phyloP scores from a whole-genome alignment of 2,113 vertebrate genomes.

The Eonycteris spelaea region DNA sequence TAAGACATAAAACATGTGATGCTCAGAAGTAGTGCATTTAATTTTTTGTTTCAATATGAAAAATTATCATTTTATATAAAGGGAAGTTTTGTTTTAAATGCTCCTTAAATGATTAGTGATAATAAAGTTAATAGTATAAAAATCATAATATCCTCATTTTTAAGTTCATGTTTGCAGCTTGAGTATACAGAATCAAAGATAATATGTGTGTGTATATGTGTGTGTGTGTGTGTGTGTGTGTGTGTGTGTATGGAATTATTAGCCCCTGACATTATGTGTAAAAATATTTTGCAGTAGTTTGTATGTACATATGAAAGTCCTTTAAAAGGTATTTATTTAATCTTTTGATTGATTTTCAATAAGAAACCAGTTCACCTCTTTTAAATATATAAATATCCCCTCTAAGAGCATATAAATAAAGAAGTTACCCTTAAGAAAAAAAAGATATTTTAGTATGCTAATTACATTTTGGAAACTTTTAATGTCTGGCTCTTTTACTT shows the following conservation, averaged over 20 bases:
- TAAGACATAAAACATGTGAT: neutral
- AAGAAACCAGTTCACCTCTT: neutral
- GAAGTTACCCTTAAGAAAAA: neutral
- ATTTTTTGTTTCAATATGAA: neutral
- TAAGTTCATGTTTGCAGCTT: neutral
- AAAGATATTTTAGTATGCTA: conserved; percentile 29
- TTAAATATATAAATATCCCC: neutral
- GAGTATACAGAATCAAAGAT: neutral
- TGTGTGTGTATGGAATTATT: neutral
- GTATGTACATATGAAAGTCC: neutral
- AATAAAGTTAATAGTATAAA: neutral
- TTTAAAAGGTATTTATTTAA: neutral
- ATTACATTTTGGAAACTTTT: neutral
- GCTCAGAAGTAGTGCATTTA: neutral
- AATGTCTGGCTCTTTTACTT: neutral
- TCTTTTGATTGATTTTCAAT: neutral
- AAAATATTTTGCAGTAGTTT: neutral
- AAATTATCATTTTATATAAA: neutral
- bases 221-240: too few species aligned
- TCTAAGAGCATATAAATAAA: neutral
- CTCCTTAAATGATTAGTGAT: neutral
- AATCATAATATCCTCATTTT: neutral
- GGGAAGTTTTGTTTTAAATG: neutral
- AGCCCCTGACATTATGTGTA: neutral
- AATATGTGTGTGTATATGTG: neutral